phyloP scores from a whole-genome alignment of 2,888 invertebrate species.

The Leptodirus hochenwartii region DNA sequence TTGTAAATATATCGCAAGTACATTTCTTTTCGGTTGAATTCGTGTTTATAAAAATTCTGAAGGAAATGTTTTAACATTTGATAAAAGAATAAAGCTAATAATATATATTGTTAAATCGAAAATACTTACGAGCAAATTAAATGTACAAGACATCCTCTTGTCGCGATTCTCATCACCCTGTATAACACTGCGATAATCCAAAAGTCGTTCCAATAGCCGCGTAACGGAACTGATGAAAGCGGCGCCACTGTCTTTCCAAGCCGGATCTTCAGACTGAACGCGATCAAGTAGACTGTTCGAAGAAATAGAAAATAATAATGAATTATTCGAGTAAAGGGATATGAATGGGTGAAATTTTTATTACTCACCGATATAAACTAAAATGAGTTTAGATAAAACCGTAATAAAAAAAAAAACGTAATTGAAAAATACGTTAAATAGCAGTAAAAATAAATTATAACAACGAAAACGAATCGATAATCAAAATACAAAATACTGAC shows the following conservation, averaged over 20 bases:
- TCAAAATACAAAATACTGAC: no score
- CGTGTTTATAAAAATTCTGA: conserved; percentile 90
- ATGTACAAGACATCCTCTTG: conserved; percentile 91
- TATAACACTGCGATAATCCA: conserved; percentile 90
- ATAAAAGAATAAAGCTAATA: background rate
- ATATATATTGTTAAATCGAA: conserved; percentile 2
- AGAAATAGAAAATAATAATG: no score
- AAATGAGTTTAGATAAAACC: no score
- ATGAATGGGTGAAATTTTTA: no score
- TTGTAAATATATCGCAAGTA: conserved; percentile 91
- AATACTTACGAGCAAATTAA: conserved; percentile 62
- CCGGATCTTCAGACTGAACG: conserved; percentile 66
- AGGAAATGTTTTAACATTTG: no score
- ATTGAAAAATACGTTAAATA: conserved; percentile 8
- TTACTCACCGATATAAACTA: no score
- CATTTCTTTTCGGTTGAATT: conserved; percentile 90
- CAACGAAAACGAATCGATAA: no score
- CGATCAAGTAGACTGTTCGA: conserved; percentile 56
- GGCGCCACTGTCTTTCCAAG: conserved; percentile 82
- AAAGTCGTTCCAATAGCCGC: conserved; percentile 63
- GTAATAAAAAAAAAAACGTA: no score
- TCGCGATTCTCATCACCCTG: conserved; percentile 90
- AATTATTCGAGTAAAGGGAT: no score
- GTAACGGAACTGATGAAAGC: conserved; percentile 88
- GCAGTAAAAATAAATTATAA: no score